Evolutionary conservation across 2,888 invertebrate genomes (phyloP), one percentile per base, ranked within the genome.

Genomic region (Axea sp.): DNA sequence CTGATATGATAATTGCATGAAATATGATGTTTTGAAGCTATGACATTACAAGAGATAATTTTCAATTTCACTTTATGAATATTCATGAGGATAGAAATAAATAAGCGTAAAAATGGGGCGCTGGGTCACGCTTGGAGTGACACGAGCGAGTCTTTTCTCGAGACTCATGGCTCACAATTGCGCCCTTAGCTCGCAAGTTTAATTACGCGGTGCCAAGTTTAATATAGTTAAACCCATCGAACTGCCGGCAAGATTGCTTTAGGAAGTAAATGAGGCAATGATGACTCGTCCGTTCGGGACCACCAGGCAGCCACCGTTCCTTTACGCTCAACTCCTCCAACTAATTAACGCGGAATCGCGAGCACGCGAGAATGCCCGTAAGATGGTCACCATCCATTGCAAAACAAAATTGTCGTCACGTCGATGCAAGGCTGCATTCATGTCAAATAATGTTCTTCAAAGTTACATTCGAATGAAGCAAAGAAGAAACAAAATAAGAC

Each of bases 221-320:
- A 81, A 83, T 85, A 83, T 78, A 84, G 82, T 84, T 82, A 81
- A 81, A 81, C 78, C 78, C 79, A 81, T 82, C 78, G 82, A 81
- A 79, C 82, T 82, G 78, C 77, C 77, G 81, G 80, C 77, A 78
- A 82, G 83, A 86, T 85, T 86, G 82, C 84, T 85, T 84, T 82
- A 82, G 83, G 78, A 80, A 83, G 83, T 84, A 86, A 86, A 86
- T 86, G 85, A 86, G 86, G 78, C 83, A 84, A 86, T 84, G 85
- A 86, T 86, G 86, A 86, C 86, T 86, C 83, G 83, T 76, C 80
- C 76, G 77, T 83, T 82, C 79, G 76, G 79, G 82, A 85, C 84
- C 85, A 84, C 84, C 86, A 79, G 78, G 81, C 78, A 80, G 77
- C 78, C 77, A 43, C 68, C 76, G 75, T 77, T 76, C 73, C 80